Base-by-base conservation (phyloP, 2,797 vertebrate species). In the Lemur catta region DNA sequence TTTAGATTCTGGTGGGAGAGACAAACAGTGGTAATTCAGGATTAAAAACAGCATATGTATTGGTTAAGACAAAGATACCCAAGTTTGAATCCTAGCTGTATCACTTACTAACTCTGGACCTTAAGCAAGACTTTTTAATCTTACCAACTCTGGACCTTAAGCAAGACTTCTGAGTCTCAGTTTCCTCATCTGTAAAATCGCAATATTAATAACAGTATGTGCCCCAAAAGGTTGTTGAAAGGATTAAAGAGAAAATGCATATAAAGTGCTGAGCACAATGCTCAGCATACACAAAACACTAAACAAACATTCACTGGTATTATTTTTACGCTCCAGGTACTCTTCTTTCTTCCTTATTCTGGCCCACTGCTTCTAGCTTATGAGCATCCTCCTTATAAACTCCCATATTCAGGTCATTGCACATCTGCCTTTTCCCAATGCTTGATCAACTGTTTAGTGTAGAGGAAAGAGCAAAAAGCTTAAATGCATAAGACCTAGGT, bases 151-250 rank as follows among this genome's bases (percentile, higher is more conserved):
- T 55, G 18, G 52, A 20, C 55, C 22, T 57, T 57, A 57, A 57
- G 55, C 55, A 57, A 57, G 55, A 57, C 8, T 57, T 35, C 61
- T 52, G n/a, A 55, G 13, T 86, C 38, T 97, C 84, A 79, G 33
- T 76, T 94, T 92, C 38, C 14, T 89, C 46, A 80, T 84, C 50
- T 46, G 41, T 41, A 94, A 96, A 55, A 67, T 84, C 63, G 61
- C 71, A 87, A 65, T 91, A 67, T 76, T 94, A 72, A 78, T 78
- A 92, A 93, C 2, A 93, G 65, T 89, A 57, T 82, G 61, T 76
- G 35, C 35, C 41, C n/a, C 4, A 65, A 61, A 8, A 81, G 6
- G 20, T 38, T 76, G 7, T 79, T 92, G 38, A 94, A 95, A 81
- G 41, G 33, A 76, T 84, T 91, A 79, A 85, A 78, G 24, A 35